Evolutionary conservation across 2,888 invertebrate genomes (phyloP).

Genomic region (Chydorus sphaericus): DNA sequence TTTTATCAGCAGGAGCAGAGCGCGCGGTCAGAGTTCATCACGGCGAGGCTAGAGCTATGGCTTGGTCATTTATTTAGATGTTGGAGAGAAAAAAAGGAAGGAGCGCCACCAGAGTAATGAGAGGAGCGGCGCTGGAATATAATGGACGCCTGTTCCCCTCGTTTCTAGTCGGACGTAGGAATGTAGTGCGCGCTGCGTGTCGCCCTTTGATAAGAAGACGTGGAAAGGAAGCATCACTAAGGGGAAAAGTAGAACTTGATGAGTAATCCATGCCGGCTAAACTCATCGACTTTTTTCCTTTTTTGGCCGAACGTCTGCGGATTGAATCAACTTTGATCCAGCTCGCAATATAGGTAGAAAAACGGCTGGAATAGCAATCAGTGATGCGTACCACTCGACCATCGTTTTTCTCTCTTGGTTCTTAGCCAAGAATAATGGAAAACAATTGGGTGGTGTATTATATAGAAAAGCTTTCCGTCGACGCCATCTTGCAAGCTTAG

Average conservation of each 20-base stretch:
- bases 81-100: not conserved
- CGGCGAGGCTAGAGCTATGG: too few species aligned
- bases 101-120: not conserved
- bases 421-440: slow-evolving; percentile 4
- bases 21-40: not conserved
- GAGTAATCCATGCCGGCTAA: slow-evolving; percentile 1
- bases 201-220: slow-evolving; percentile 1
- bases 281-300: too few species aligned
- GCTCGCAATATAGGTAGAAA: too few species aligned
- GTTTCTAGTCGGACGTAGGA: too few species aligned
- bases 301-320: too few species aligned
- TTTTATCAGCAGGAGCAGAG: not conserved
- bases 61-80: too few species aligned
- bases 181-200: too few species aligned
- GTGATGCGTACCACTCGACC: not conserved
- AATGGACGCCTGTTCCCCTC: slow-evolving; percentile 3
- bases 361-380: slow-evolving; percentile 6
- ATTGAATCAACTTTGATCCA: not conserved
- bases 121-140: not conserved
- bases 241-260: not conserved
- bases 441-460: slow-evolving; percentile 1
- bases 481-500: slow-evolving; percentile 4
- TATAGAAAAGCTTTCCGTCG: too few species aligned
- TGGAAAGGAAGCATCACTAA: not conserved
- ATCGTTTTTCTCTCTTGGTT: not conserved